Evolutionary conservation across 2,888 invertebrate genomes (phyloP), one percentile per base, ranked within the genome.

Genomic region (Leptinotarsa peninsularis): DNA sequence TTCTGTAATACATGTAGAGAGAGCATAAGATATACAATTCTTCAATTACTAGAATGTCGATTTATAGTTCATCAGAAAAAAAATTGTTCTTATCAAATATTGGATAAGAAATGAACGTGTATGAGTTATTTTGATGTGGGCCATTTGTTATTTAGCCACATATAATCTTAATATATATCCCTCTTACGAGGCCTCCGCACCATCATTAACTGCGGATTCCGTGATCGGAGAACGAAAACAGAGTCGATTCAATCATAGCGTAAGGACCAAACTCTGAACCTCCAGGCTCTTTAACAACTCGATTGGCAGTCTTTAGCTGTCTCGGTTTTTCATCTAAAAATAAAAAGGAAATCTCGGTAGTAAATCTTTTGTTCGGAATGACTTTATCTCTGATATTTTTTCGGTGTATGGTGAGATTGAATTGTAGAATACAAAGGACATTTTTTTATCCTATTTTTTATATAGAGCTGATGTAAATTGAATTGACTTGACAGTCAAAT

Each of bases 211-310:
- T 77, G 79, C 17, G 74, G 76, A 76, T 76, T 80, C 80, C 82
- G 82, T 82, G 82, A 81, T 71, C 78, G 75, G 81, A 81, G 81
- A 82, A 76, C 80, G 78, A 77, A 81, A 79, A 79, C 76, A 74
- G 74, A 77, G 75, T 75, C 80, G 76, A 81, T 80, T 80, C 82
- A 80, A 81, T 81, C 79, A 78, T 76, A 63, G 77, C 74, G 71
- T 76, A 74, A 77, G 66, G 72, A 74, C 76, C 72, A 74, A 73
- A 74, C 76, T 76, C 69, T 73, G 68, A 75, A 75, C 73, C 50
- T 71, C 66, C 60, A 67, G 54, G 67, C 66, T 68, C 66, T 54
- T 66, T 67, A 66, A 67, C 72, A 72, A 72, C 66, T 72, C 72
- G 54, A 72, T 72, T 67, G 68, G 49, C n/a, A 68, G 73, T 73